These are phyloP conservation scores for Rissa tridactyla DNA, from an alignment of 2,113 vertebrate genomes.

Conservation along the genomic window DNA sequence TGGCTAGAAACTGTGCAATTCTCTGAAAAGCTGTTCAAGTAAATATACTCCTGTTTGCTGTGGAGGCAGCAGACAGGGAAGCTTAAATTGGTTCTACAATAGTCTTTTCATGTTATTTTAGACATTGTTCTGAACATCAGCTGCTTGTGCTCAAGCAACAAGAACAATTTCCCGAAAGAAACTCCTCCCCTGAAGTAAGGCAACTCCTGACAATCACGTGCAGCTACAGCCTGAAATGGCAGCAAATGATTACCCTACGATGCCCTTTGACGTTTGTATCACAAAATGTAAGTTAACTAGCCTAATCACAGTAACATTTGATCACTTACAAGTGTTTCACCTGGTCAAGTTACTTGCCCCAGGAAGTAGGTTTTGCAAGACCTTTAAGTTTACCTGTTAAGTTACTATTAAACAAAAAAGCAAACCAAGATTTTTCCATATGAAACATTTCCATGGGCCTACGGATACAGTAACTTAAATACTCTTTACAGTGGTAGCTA, in stretches of 20 bases:
- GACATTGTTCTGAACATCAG: neutral
- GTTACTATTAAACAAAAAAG: neutral
- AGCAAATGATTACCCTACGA: neutral
- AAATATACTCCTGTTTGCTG: conserved; percentile 17
- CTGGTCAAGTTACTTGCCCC: neutral
- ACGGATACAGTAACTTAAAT: neutral
- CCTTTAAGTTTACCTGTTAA: neutral
- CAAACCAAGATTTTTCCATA: neutral
- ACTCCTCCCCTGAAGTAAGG: conserved; percentile 30
- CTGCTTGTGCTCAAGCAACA: neutral
- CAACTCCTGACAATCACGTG: conserved; percentile 18
- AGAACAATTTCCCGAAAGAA: neutral
- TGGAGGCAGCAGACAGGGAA: conserved; percentile 19
- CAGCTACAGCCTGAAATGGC: conserved; percentile 34
- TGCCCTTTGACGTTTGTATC: neutral
- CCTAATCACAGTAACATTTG: neutral
- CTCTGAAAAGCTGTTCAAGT: conserved; percentile 43
- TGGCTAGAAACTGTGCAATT: conserved; percentile 37
- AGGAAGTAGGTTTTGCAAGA: neutral
- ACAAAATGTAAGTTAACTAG: neutral
- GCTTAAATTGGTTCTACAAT: neutral
- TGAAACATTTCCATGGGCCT: neutral
- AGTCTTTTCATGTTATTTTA: neutral
- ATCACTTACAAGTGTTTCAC: neutral
- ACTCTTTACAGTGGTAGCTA: neutral